phyloP scores from a whole-genome alignment of 1,140 invertebrate genomes.

The Carposina sasakii region DNA sequence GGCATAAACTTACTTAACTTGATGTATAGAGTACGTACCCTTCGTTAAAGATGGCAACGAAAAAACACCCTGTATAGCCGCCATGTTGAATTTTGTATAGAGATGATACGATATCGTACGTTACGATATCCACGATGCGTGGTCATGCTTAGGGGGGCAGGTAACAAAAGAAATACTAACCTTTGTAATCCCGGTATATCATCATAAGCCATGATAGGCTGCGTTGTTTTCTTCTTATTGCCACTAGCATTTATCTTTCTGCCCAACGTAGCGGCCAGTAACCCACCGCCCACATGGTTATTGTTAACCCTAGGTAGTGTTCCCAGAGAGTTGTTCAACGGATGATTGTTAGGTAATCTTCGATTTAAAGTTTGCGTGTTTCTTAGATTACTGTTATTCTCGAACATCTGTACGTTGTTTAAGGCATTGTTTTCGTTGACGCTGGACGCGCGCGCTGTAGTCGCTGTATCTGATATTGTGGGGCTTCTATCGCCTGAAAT shows the following conservation, averaged over 20 bases:
- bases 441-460: conserved; percentile 84
- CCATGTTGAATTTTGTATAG: too few species aligned
- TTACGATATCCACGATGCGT: too few species aligned
- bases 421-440: conserved; percentile 68
- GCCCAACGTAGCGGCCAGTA: conserved; percentile 50
- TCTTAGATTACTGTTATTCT: conserved; percentile 65
- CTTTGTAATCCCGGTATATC: conserved; percentile 76
- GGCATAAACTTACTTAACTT: too few species aligned
- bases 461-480: conserved; percentile 85
- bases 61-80: too few species aligned
- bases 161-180: too few species aligned
- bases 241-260: conserved; percentile 62
- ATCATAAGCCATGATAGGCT: conserved; percentile 71
- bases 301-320: conserved; percentile 71
- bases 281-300: conserved; percentile 43
- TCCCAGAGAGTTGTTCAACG: conserved; percentile 70
- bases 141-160: too few species aligned
- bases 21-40: too few species aligned
- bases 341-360: conserved; percentile 42
- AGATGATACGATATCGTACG: too few species aligned
- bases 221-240: conserved; percentile 60
- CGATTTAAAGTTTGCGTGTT: conserved; percentile 60
- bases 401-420: conserved; percentile 73
- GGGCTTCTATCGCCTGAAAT: conserved; percentile 82
- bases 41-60: too few species aligned